Evolutionary conservation across 2,113 vertebrate genomes (phyloP), one percentile per base, ranked within the genome.

Genomic region (Elgaria multicarinata): DNA sequence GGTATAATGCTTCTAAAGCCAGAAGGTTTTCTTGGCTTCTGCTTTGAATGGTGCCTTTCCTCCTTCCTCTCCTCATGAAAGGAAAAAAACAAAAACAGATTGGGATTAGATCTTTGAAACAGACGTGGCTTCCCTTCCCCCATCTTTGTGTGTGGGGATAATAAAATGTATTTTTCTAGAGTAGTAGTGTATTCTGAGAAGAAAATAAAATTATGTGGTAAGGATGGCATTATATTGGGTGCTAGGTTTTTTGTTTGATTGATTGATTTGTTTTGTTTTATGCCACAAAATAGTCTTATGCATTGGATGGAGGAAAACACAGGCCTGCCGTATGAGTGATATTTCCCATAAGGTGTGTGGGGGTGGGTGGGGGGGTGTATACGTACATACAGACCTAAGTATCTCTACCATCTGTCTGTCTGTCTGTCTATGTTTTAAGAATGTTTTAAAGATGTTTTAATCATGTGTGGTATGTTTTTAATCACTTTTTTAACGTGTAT

Each of bases 41-140:
- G 26, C n/a, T 93, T 90, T 79, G 74, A 89, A 42, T 62, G 87
- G 53, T n/a, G n/a, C 83, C 89, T 93, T 88, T 75, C 55, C 58
- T 92, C 67, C 55, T 74, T 8, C 71, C 87, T 89, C 39, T 85
- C 55, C 42, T 84, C 87, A 91, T 64, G 46, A 89, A 83, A 84
- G 39, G 24, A 44, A 3, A 66, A 66, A 66, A 58, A 58, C 55
- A 58, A 88, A 89, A 69, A 20, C 7, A 93, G 26, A 53, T 46
- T 3, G 0, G 89, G 74, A 71, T 76, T 94, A 62, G 82, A 95
- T 94, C 85, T 87, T 18, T 86, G 88, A 42, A 87, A 88, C 58
- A 0, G 0, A 87, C 53, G 76, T 42, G 14, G 58, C 20, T 36
- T 81, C 79, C 26, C 53, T 39, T 71, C 88, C 75, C 26, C 20